Conservation (phyloP, 92 coral and sea anemone genomes). For the Porites evermanni region DNA sequence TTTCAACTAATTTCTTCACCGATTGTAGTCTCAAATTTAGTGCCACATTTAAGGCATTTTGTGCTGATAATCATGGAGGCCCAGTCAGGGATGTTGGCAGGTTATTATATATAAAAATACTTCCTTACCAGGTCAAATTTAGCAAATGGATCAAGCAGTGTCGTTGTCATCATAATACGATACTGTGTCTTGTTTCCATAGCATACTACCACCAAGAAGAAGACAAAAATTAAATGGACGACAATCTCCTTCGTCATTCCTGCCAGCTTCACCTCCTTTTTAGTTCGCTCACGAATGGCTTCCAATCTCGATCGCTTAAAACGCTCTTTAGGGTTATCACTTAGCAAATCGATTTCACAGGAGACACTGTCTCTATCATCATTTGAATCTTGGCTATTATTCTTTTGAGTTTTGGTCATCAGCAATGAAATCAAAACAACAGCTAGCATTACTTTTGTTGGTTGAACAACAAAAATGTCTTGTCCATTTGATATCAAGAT, state of each 20-base stretch:
- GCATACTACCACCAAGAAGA: conserved; percentile 47
- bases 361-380: neutral
- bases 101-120: neutral
- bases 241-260: conserved; percentile 26
- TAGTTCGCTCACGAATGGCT: conserved; percentile 33
- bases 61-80: neutral
- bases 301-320: conserved; percentile 41
- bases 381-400: neutral
- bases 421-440: conserved; percentile 56
- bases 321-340: conserved; percentile 48
- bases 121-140: conserved; percentile 39
- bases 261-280: conserved; percentile 20
- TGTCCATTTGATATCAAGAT: conserved; percentile 56
- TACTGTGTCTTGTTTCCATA: conserved; percentile 38
- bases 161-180: conserved; percentile 42
- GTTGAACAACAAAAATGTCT: conserved; percentile 70
- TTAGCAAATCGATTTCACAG: conserved; percentile 19
- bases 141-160: conserved; percentile 20
- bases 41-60: neutral
- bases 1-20: too few relatives aligned
- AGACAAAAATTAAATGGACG: conserved; percentile 27
- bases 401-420: conserved; percentile 1
- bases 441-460: conserved; percentile 58
- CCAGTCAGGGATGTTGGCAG: neutral
- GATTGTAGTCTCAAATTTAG: too few relatives aligned